Evolutionary conservation across 2,797 vertebrate species (phyloP).

Genomic region (Liasis olivaceus): DNA sequence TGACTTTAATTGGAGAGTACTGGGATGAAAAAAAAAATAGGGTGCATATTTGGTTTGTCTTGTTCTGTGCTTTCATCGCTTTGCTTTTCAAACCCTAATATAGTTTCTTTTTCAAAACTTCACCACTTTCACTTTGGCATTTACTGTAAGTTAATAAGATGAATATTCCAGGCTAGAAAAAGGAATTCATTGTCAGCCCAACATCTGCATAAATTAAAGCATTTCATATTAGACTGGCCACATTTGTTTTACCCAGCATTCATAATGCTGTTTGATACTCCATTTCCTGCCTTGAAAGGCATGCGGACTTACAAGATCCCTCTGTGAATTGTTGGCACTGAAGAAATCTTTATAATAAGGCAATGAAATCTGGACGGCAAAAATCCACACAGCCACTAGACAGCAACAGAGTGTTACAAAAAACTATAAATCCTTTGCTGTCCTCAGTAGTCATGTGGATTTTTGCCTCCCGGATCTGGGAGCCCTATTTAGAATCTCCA

Average conservation of each 20-base stretch:
- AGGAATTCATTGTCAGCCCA: not conserved
- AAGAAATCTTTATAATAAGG: not conserved
- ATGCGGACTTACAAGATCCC: not conserved
- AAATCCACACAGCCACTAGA: not conserved
- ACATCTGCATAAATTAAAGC: not conserved
- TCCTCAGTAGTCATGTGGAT: not conserved
- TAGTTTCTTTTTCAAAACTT: not conserved
- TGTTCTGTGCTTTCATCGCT: not conserved
- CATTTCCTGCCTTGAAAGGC: not conserved
- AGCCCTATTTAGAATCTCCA: not conserved
- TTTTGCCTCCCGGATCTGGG: not conserved
- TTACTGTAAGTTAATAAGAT: conserved; percentile 3
- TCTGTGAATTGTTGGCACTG: not conserved
- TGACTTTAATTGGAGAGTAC: not conserved
- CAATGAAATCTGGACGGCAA: not conserved
- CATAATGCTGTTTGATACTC: not conserved
- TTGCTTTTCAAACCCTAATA: not conserved
- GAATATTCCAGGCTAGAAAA: not conserved
- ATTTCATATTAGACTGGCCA: not conserved
- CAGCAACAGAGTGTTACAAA: not conserved
- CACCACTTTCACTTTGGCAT: not conserved
- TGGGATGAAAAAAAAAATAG: not conserved
- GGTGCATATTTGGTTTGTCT: not conserved
- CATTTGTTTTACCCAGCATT: not conserved
- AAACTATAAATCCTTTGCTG: not conserved